phyloP scores from a whole-genome alignment of 1,140 invertebrate genomes.

The Drosophila setifemur region DNA sequence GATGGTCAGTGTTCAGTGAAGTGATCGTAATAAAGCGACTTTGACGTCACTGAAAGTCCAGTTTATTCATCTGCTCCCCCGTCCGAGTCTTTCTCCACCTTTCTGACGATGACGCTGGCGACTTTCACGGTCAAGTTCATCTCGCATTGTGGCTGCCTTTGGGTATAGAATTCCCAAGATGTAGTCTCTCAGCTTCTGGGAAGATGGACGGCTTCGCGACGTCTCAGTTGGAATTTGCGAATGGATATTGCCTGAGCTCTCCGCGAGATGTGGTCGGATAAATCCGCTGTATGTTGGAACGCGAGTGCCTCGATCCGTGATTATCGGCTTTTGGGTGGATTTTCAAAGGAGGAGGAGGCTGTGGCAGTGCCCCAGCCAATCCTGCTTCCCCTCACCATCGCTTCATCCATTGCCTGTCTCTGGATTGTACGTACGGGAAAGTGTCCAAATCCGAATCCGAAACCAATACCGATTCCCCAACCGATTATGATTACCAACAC shows the following conservation, averaged over 20 bases:
- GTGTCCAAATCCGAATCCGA: conserved; percentile 48
- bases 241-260: conserved; percentile 39
- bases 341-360: conserved; percentile 47
- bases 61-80: conserved; percentile 22
- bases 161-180: conserved; percentile 57
- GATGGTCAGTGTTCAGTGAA: conserved; percentile 18
- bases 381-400: conserved; percentile 42
- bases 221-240: conserved; percentile 51
- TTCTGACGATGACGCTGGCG: conserved; percentile 42
- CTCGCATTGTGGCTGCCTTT: conserved; percentile 26
- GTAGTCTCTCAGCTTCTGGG: conserved; percentile 23
- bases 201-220: conserved; percentile 17
- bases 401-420: conserved; percentile 38
- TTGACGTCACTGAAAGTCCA: conserved; percentile 71
- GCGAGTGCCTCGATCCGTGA: conserved; percentile 34
- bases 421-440: conserved; percentile 56
- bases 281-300: conserved; percentile 37
- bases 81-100: conserved; percentile 6
- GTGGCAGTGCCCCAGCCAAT: conserved; percentile 54
- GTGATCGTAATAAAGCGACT: conserved; percentile 59
- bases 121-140: conserved; percentile 82
- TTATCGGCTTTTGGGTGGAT: conserved; percentile 44
- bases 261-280: conserved; percentile 49
- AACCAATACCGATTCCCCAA: conserved; percentile 56
- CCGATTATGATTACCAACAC: conserved; percentile 53